phyloP scores from a whole-genome alignment of 1,140 invertebrate genomes.

The Metaphire vulgaris region DNA sequence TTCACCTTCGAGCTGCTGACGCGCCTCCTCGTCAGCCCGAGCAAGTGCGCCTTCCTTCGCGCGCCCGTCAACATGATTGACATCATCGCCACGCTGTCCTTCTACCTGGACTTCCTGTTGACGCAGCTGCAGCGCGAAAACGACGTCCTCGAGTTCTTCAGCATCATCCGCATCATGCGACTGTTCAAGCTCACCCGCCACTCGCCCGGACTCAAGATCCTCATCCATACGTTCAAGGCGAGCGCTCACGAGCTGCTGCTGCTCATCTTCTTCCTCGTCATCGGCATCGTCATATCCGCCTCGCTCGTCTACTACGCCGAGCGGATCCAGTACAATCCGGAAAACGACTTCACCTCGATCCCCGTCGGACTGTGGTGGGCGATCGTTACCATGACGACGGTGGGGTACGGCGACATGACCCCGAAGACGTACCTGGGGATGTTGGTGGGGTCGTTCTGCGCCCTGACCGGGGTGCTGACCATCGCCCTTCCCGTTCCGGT shows the following conservation, averaged over 20 bases:
- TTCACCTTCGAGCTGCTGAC: constrained; percentile 88
- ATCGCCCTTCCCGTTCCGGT: constrained; percentile 87
- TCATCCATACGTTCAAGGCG: constrained; percentile 94
- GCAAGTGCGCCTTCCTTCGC: constrained; percentile 48
- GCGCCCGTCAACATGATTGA: constrained; percentile 72
- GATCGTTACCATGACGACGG: constrained; percentile 56
- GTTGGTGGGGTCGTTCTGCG: constrained; percentile 70
- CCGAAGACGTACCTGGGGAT: constrained; percentile 75
- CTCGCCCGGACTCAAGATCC: constrained; percentile 81
- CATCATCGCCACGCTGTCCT: constrained; percentile 86
- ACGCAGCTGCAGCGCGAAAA: constrained; percentile 69
- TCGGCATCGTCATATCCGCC: constrained; percentile 98
- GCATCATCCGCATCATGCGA: constrained; percentile 94
- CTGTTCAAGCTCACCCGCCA: constrained; percentile 87
- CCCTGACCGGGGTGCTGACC: constrained; percentile 78
- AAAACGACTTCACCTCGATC: constrained; percentile 97
- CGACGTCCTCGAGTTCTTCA: constrained; percentile 98
- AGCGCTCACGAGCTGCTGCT: constrained; percentile 93
- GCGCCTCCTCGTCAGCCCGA: constrained; percentile 75
- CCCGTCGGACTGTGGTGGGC: constrained; percentile 57
- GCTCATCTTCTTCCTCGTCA: constrained; percentile 57
- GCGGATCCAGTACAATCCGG: constrained; percentile 87
- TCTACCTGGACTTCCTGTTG: constrained; percentile 84
- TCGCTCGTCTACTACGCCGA: constrained; percentile 98
- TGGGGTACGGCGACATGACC: constrained; percentile 78